A percentile compares a stretch with the other conserved stretches of the same genome.
These are phyloP conservation scores for Tribolium madens DNA, from an alignment of 1,140 invertebrate genomes.

Conservation along the genomic window DNA sequence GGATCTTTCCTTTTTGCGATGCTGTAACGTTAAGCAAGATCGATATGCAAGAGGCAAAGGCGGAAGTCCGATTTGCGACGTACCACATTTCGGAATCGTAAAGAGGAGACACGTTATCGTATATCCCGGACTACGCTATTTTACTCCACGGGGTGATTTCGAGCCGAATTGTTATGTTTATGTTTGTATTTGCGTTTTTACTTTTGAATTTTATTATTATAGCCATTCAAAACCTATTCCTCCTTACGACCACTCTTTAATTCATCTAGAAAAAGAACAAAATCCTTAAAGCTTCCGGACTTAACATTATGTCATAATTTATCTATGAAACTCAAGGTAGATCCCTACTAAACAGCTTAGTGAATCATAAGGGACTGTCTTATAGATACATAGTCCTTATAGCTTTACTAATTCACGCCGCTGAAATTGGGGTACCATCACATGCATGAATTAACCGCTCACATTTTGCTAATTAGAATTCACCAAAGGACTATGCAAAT, in stretches of 20 bases:
- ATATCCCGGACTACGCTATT: conserved; percentile 41
- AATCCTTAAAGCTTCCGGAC: background rate
- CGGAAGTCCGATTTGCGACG: too few species aligned
- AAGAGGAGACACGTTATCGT: conserved; percentile 41
- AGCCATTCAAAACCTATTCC: conserved; percentile 37
- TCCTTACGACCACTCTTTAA: conserved; percentile 6
- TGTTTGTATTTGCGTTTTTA: conserved; percentile 44
- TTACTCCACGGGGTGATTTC: conserved; percentile 41
- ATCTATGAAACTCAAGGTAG: conserved; percentile 15
- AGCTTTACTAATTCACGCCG: conserved; percentile 28
- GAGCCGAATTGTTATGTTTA: conserved; percentile 46
- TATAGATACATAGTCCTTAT: conserved; percentile 28
- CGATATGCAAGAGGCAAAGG: conserved; percentile 5
- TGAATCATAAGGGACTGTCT: conserved; percentile 35
- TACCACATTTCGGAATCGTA: conserved; percentile 32
- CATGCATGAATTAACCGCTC: conserved; percentile 27
- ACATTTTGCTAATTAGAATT: conserved; percentile 30
- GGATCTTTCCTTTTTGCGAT: background rate
- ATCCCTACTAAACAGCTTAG: conserved; percentile 27
- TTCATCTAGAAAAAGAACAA: background rate
- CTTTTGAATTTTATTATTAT: conserved; percentile 45
- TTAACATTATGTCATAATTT: conserved; percentile 4
- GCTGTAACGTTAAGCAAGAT: conserved; percentile 1
- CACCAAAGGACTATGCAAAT: conserved; percentile 29
- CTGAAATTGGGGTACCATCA: conserved; percentile 13